Evolutionary conservation across 2,888 invertebrate genomes (phyloP).

Genomic region (Altica lythri): DNA sequence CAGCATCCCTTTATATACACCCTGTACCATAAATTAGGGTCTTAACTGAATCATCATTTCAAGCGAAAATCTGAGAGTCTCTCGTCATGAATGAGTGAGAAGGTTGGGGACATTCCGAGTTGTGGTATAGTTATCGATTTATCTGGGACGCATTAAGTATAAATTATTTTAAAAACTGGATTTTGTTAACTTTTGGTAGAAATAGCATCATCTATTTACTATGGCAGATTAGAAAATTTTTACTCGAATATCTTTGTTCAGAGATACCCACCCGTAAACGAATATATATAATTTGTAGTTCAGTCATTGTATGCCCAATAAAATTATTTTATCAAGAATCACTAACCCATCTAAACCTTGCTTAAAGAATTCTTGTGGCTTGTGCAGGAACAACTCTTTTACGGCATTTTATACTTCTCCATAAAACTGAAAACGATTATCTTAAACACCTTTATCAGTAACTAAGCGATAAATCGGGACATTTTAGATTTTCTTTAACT

Average conservation of each 20-base stretch:
- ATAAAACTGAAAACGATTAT: too few relatives aligned
- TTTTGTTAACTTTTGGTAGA: background rate
- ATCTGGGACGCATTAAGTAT: conserved; percentile 5
- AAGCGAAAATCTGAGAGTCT: conserved; percentile 22
- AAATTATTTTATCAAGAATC: too few relatives aligned
- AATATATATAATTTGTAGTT: background rate
- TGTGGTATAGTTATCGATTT: conserved; percentile 25
- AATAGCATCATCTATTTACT: background rate
- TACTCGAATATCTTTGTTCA: too few relatives aligned
- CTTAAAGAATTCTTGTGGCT: too few relatives aligned
- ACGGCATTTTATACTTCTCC: too few relatives aligned
- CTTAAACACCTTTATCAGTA: too few relatives aligned
- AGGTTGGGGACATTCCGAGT: conserved; percentile 33
- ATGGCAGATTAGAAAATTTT: background rate
- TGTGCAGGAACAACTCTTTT: too few relatives aligned
- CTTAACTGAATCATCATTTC: conserved; percentile 26
- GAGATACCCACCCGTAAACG: too few relatives aligned
- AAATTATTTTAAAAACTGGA: background rate
- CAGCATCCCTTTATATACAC: conserved; percentile 12
- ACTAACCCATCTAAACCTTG: too few relatives aligned
- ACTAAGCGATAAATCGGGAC: too few relatives aligned
- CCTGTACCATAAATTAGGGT: conserved; percentile 18
- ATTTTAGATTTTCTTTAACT: too few relatives aligned
- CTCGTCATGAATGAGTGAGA: conserved; percentile 34
- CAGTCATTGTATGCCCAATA: background rate